Evolutionary conservation across 1,140 invertebrate genomes (phyloP).

Genomic region (Drosophila baimaii): DNA sequence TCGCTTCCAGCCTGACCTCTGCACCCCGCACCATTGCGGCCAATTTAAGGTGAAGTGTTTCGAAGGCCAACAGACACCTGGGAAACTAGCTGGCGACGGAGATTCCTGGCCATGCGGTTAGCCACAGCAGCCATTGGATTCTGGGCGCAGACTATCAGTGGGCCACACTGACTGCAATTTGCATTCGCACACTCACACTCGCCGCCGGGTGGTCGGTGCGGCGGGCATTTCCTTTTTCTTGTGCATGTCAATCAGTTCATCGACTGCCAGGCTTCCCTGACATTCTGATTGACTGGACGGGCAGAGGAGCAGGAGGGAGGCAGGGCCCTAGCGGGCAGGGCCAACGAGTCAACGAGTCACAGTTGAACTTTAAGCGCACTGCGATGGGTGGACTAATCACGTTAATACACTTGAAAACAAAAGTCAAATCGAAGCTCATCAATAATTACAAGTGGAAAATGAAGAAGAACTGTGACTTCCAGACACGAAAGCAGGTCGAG

Average conservation of each 20-base stretch:
- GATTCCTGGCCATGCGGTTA: slow-evolving; percentile 46
- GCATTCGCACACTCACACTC: slow-evolving; percentile 37
- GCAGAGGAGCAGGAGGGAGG: not conserved
- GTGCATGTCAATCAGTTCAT: slow-evolving; percentile 55
- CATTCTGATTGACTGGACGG: slow-evolving; percentile 41
- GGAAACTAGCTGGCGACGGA: slow-evolving; percentile 15
- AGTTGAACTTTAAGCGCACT: slow-evolving; percentile 25
- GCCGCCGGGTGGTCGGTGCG: not conserved
- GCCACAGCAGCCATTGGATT: slow-evolving; percentile 46
- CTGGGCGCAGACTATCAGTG: slow-evolving; percentile 12
- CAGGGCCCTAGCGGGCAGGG: not conserved
- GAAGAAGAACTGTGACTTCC: slow-evolving; percentile 16
- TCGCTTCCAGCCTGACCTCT: not conserved
- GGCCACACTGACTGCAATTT: slow-evolving; percentile 45
- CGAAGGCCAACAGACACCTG: slow-evolving; percentile 30
- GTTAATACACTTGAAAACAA: slow-evolving; percentile 48
- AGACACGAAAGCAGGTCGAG: slow-evolving; percentile 32
- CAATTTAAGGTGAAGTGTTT: slow-evolving; percentile 40
- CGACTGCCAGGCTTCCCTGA: slow-evolving; percentile 34
- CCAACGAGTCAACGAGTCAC: slow-evolving; percentile 17
- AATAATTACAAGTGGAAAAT: slow-evolving; percentile 54
- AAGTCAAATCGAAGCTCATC: slow-evolving; percentile 53
- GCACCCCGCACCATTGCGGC: not conserved
- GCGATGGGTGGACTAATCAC: slow-evolving; percentile 47
- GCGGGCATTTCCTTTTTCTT: slow-evolving; percentile 42